These are phyloP conservation scores for Flexamia atlantica DNA, from an alignment of 2,888 invertebrate species.

Conservation along the genomic window DNA sequence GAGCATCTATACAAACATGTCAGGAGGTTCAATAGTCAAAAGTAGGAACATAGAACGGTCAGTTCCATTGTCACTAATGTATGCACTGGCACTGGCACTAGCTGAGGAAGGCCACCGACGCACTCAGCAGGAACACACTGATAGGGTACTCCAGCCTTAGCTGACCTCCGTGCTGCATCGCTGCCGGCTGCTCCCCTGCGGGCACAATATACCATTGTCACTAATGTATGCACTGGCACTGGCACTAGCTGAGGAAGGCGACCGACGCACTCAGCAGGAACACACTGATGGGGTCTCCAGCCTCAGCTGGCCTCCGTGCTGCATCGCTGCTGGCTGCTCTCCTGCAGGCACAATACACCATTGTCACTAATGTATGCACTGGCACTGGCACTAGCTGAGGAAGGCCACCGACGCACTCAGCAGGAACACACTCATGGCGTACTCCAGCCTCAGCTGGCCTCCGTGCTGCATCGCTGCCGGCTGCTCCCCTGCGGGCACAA, in stretches of 20 bases:
- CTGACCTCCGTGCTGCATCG: conserved; percentile 90
- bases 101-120: conserved; percentile 77
- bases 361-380: background rate
- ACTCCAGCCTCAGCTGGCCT: conserved; percentile 83
- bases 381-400: conserved; percentile 67
- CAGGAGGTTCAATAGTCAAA: conserved; percentile 72
- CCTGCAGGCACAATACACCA: conserved; percentile 76
- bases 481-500: conserved; percentile 82
- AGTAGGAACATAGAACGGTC: conserved; percentile 54
- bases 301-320: conserved; percentile 85
- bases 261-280: conserved; percentile 84
- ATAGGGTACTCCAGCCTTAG: conserved; percentile 84
- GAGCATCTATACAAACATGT: conserved; percentile 54
- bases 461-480: conserved; percentile 92
- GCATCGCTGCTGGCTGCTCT: conserved; percentile 91
- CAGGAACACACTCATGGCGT: conserved; percentile 84
- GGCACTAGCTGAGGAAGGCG: conserved; percentile 73
- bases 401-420: conserved; percentile 82
- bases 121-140: conserved; percentile 84
- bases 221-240: background rate
- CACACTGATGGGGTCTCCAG: conserved; percentile 84
- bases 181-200: conserved; percentile 90
- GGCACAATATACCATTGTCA: background rate
- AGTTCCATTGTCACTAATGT: conserved; percentile 6
- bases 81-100: conserved; percentile 39